phyloP scores from a whole-genome alignment of 2,888 invertebrate genomes.

The Cylloceria caligata region DNA sequence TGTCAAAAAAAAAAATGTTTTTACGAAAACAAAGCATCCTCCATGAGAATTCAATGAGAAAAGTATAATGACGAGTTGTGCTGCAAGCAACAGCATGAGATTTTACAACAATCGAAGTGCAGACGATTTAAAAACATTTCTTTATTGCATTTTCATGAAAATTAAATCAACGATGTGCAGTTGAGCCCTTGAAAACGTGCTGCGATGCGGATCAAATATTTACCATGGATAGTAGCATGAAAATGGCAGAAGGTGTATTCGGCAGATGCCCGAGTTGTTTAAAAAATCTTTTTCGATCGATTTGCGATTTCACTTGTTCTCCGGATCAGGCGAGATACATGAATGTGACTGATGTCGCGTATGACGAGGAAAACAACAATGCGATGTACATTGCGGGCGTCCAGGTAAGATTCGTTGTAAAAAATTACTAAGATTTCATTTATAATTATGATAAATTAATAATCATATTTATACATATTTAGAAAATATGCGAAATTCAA shows the following conservation, averaged over 20 bases:
- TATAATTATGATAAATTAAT: neutral
- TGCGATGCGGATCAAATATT: slow-evolving; percentile 87
- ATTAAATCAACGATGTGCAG: slow-evolving; percentile 66
- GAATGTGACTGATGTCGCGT: slow-evolving; percentile 74
- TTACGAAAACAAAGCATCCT: no score
- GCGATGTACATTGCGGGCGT: slow-evolving; percentile 68
- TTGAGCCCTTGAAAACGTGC: slow-evolving; percentile 86
- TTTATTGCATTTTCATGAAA: neutral
- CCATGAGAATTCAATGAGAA: no score
- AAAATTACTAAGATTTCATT: neutral
- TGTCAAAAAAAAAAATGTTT: no score
- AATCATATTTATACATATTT: neutral
- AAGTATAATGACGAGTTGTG: no score
- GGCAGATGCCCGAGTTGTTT: slow-evolving; percentile 93
- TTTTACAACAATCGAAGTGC: no score
- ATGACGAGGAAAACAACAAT: neutral
- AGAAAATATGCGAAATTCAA: neutral
- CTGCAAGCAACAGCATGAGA: no score
- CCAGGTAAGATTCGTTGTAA: slow-evolving; percentile 66
- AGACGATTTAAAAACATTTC: no score
- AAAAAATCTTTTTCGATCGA: slow-evolving; percentile 90
- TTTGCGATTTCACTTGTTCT: slow-evolving; percentile 93
- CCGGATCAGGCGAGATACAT: slow-evolving; percentile 89
- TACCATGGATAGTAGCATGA: slow-evolving; percentile 86
- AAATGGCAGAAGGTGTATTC: slow-evolving; percentile 89